These are phyloP conservation scores for Megaleporinus macrocephalus DNA, from an alignment of 2,113 vertebrate species.

Conservation along the genomic window DNA sequence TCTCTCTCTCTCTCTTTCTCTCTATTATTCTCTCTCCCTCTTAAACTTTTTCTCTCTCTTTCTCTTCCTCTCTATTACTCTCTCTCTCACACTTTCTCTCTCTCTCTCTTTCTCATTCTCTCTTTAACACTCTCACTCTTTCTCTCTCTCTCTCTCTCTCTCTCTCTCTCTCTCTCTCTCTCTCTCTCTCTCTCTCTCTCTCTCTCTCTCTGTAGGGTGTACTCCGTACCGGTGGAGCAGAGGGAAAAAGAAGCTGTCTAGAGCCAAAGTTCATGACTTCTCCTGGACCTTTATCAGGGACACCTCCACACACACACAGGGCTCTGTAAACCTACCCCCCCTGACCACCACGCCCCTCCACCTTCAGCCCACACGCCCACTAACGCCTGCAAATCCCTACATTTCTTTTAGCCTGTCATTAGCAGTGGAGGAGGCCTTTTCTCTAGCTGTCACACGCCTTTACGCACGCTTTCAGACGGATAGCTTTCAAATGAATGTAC, in stretches of 20 bases:
- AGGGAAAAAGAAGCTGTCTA: slow-evolving; percentile 72
- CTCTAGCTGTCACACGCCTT: background rate
- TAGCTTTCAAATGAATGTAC: background rate
- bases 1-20: too few species aligned
- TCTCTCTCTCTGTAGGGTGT: slow-evolving; percentile 66
- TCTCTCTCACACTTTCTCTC: too few species aligned
- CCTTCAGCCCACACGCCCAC: slow-evolving; percentile 6
- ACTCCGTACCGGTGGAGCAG: slow-evolving; percentile 76
- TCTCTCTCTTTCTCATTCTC: too few species aligned
- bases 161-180: too few species aligned
- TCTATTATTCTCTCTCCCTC: too few species aligned
- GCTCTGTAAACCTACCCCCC: background rate
- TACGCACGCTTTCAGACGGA: background rate
- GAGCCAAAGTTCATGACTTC: slow-evolving; percentile 40
- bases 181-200: too few species aligned
- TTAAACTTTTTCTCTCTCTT: too few species aligned
- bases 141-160: too few species aligned
- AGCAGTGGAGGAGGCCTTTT: background rate
- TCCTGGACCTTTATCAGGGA: slow-evolving; percentile 43
- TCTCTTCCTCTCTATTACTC: too few species aligned
- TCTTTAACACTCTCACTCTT: too few species aligned
- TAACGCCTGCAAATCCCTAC: background rate
- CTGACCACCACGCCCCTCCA: background rate
- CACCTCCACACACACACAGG: background rate
- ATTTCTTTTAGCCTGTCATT: background rate